phyloP scores from a whole-genome alignment of 1,140 invertebrate species.

The Ips typographus region DNA sequence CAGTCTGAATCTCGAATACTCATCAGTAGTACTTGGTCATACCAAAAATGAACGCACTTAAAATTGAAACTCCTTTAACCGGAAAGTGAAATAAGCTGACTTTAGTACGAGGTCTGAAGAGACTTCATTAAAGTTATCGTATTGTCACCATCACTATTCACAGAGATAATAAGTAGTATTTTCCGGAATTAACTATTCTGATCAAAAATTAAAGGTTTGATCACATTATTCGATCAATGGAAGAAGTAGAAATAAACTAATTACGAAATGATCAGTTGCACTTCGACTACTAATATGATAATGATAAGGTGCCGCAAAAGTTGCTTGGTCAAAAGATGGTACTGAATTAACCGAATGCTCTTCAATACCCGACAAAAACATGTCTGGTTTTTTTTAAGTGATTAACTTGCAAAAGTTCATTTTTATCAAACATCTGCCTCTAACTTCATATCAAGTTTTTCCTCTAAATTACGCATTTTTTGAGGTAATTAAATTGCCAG shows the following conservation, averaged over 20 bases:
- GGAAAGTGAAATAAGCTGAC: slow-evolving; percentile 11
- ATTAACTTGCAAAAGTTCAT: slow-evolving; percentile 27
- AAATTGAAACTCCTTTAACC: slow-evolving; percentile 22
- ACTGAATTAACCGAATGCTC: slow-evolving; percentile 18
- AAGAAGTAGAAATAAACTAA: too few relatives aligned
- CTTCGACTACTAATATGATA: slow-evolving; percentile 14
- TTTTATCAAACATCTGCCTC: slow-evolving; percentile 29
- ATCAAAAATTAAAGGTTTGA: too few relatives aligned
- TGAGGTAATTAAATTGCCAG: slow-evolving; percentile 11
- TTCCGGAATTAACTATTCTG: too few relatives aligned
- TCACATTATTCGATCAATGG: too few relatives aligned
- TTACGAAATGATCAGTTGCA: neutral
- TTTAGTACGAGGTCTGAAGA: slow-evolving; percentile 6
- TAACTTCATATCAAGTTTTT: slow-evolving; percentile 21
- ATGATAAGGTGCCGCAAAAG: slow-evolving; percentile 24
- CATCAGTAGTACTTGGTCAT: slow-evolving; percentile 30
- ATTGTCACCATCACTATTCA: too few relatives aligned
- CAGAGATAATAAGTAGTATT: too few relatives aligned
- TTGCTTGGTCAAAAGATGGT: slow-evolving; percentile 22
- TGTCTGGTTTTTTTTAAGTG: slow-evolving; percentile 24
- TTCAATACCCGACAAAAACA: slow-evolving; percentile 24
- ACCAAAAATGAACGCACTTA: slow-evolving; percentile 26
- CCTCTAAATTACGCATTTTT: slow-evolving; percentile 10
- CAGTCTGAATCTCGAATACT: slow-evolving; percentile 23
- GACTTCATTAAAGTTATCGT: too few relatives aligned